These are phyloP conservation scores for Dorcus parallelipipedus DNA, from an alignment of 2,888 invertebrate genomes.

Conservation along the genomic window DNA sequence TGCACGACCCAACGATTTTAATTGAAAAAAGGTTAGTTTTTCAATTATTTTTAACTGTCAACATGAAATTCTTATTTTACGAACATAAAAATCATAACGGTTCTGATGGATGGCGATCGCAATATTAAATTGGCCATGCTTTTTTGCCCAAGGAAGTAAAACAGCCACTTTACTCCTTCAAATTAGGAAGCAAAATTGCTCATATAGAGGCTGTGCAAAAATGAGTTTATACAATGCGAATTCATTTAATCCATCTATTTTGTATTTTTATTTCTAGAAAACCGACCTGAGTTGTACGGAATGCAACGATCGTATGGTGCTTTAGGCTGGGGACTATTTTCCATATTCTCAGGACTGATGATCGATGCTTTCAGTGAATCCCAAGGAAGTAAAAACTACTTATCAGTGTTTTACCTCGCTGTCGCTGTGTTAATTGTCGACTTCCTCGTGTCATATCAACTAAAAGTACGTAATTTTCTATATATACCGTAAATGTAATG, in stretches of 20 bases:
- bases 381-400: constrained; percentile 66
- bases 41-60: neutral
- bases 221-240: too few species aligned
- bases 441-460: constrained; percentile 61
- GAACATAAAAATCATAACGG: too few species aligned
- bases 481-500: neutral
- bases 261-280: constrained; percentile 52
- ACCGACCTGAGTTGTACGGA: constrained; percentile 74
- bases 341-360: constrained; percentile 71
- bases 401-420: constrained; percentile 76
- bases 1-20: too few species aligned
- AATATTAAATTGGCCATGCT: too few species aligned
- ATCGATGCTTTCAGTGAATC: constrained; percentile 73
- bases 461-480: constrained; percentile 52
- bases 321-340: constrained; percentile 79
- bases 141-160: too few species aligned
- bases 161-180: too few species aligned
- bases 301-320: constrained; percentile 86
- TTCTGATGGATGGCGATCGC: too few species aligned
- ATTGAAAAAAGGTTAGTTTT: too few species aligned
- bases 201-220: too few species aligned
- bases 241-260: too few species aligned
- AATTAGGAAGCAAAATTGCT: too few species aligned
- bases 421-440: constrained; percentile 63
- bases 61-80: neutral